Base-by-base conservation (phyloP, 2,113 vertebrate genomes). In the Macquaria ambigua region DNA sequence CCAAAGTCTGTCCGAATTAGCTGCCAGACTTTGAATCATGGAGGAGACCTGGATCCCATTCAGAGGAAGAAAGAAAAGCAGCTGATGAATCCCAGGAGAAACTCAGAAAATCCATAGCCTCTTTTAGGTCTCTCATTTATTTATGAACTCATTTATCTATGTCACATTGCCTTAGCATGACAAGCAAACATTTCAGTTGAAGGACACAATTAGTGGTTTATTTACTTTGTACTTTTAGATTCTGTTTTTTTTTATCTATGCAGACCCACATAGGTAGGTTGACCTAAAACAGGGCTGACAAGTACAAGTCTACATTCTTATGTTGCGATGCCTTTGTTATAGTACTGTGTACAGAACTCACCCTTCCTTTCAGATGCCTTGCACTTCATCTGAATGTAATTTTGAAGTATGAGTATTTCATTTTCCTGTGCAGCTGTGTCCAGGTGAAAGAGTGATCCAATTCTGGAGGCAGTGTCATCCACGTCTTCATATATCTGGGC, bases 31-130 rank as follows among this genome's bases (percentile, higher is more conserved):
- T 75, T 79, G 14, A 83, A 75, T 79, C n/a, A 63, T 20, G 18
- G 67, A 83, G n/a, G 67, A 81, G 82, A 74, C 62, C 74, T 81
- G 74, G 61, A 64, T 73, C 20, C 10, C 34, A 55, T 75, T 72
- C 43, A 84, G 52, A 21, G 31, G n/a, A 14, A 52, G 50, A 59
- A 25, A 81, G 15, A 48, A 63, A 76, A 68, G 59, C 52, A 68
- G 50, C 31, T 72, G 52, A 77, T 20, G 6, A 75, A 55, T 39
- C 72, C 23, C 11, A 6, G 55, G 41, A 78, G 75, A 79, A 58
- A 66, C 6, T 53, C 21, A 39, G 53, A 62, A 75, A 81, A 23
- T 14, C 39, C 16, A 43, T 20, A 71, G 5, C 37, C 37, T 61
- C 25, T 16, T 77, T 84, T 58, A 64, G 25, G n/a, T 46, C 16